Evolutionary conservation across 2,113 vertebrate species (phyloP).

Genomic region (Neolamprologus hecqui): DNA sequence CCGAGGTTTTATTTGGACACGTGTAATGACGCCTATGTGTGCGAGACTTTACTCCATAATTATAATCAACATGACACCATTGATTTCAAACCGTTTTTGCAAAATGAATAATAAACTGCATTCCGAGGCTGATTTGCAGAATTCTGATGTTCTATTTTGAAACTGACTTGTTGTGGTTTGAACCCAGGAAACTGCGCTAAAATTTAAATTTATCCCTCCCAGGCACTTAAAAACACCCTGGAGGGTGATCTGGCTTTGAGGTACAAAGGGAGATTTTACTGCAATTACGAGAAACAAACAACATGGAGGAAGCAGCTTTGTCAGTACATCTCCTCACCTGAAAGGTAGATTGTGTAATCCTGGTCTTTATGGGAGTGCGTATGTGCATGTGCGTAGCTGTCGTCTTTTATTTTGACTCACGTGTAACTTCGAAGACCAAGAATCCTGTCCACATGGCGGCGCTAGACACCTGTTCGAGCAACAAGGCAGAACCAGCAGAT

Average conservation of each 20-base stretch:
- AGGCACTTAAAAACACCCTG: neutral
- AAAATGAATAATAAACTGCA: neutral
- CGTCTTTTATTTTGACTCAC: neutral
- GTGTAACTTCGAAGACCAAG: neutral
- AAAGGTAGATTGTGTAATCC: neutral
- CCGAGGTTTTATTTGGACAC: neutral
- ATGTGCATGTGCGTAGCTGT: neutral
- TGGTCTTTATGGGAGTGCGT: neutral
- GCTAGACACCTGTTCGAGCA: slow-evolving; percentile 17
- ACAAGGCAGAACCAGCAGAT: neutral
- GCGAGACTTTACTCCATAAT: neutral
- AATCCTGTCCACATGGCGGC: slow-evolving; percentile 42
- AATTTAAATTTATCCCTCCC: neutral
- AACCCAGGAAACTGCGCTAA: neutral
- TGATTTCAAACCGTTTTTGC: neutral
- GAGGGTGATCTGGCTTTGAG: neutral
- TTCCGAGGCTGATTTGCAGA: neutral
- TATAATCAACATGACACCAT: neutral
- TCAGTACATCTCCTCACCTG: slow-evolving; percentile 10
- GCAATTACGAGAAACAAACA: slow-evolving; percentile 31
- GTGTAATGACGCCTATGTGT: neutral
- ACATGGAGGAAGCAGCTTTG: slow-evolving; percentile 25
- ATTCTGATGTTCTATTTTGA: neutral
- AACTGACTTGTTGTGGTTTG: neutral
- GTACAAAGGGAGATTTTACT: neutral